Conservation (phyloP, 2,888 invertebrate genomes). For the Sphecodes monilicornis region DNA sequence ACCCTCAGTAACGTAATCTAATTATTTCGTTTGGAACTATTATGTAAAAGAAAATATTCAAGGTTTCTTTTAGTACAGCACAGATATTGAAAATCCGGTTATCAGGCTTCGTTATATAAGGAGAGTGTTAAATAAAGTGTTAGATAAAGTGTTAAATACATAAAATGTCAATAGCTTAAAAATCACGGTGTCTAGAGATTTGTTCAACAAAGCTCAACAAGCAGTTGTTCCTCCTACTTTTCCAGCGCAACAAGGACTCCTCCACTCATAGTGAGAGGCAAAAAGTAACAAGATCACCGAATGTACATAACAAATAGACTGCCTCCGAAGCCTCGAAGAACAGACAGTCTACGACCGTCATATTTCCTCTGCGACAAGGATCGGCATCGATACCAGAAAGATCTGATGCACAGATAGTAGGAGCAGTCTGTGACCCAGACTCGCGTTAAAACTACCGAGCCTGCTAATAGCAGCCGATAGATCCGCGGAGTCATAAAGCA, state of each 20-base stretch:
- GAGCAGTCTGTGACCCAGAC: slow-evolving; percentile 2
- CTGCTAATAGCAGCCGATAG: slow-evolving; percentile 2
- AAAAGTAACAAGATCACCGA: neutral
- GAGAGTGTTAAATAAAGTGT: too few species aligned
- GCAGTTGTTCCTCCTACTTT: too few species aligned
- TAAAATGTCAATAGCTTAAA: too few species aligned
- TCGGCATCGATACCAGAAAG: neutral
- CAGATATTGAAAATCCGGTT: too few species aligned
- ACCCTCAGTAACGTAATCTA: too few species aligned
- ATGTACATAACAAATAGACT: neutral
- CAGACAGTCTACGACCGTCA: neutral
- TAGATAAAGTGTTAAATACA: too few species aligned
- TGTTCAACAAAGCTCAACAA: too few species aligned
- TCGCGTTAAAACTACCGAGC: neutral
- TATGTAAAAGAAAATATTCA: too few species aligned
- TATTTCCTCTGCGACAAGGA: neutral
- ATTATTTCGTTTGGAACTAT: too few species aligned
- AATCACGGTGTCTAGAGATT: too few species aligned
- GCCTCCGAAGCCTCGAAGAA: neutral
- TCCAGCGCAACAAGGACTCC: neutral
- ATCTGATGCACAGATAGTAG: neutral
- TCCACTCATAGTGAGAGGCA: neutral
- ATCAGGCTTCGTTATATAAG: too few species aligned
- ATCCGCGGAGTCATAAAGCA: neutral
- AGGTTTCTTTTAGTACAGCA: too few species aligned